These are phyloP conservation scores for Drosophila emarginata DNA, from an alignment of 2,888 invertebrate genomes.

Conservation along the genomic window DNA sequence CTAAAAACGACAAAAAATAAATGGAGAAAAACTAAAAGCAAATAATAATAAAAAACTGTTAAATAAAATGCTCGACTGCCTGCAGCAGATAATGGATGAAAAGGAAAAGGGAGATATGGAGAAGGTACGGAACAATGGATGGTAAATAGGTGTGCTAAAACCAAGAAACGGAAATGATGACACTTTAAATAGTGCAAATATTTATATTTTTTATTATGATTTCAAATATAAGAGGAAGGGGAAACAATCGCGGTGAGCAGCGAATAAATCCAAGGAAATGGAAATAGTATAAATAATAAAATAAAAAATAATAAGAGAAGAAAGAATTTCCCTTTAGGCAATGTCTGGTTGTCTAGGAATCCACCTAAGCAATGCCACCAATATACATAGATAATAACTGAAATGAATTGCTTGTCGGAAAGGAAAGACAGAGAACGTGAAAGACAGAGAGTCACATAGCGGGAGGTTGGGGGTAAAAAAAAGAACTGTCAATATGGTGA, in stretches of 20 bases:
- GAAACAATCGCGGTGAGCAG: neutral
- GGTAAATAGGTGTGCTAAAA: neutral
- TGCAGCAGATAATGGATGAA: neutral
- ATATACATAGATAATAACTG: conserved; percentile 67
- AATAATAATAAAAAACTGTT: neutral
- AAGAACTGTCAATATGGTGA: neutral
- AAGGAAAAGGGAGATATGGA: neutral
- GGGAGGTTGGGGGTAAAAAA: neutral
- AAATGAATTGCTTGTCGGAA: conserved; percentile 61
- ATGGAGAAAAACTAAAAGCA: neutral
- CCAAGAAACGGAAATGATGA: neutral
- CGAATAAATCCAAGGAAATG: neutral
- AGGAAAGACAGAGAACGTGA: neutral
- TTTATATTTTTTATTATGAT: neutral
- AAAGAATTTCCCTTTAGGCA: neutral
- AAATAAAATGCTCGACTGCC: neutral
- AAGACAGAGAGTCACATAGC: no score
- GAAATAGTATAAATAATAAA: neutral
- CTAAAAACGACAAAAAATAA: neutral
- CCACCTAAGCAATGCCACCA: conserved; percentile 34
- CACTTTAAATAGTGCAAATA: conserved; percentile 1
- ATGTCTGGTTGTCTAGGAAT: conserved; percentile 8
- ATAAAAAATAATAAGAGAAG: neutral
- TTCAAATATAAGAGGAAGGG: neutral
- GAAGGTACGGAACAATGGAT: neutral